Percentiles rank a stretch among this genome's conserved stretches.
Conservation (phyloP, 2,888 invertebrate species). For the Drosophila paranaensis region DNA sequence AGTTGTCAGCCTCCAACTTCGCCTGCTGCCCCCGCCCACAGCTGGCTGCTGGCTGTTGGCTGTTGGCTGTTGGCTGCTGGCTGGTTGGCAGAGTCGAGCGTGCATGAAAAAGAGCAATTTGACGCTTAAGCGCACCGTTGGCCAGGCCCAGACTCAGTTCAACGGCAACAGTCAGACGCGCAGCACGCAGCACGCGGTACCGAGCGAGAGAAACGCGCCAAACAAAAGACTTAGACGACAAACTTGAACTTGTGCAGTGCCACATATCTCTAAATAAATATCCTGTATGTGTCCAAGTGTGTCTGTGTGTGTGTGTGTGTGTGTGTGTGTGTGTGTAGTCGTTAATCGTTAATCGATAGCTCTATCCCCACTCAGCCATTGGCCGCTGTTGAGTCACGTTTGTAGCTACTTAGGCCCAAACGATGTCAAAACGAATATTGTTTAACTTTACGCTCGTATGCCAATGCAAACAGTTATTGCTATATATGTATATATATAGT, state of each 20-base stretch:
- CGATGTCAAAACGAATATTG: slow-evolving; percentile 23
- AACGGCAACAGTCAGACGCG: slow-evolving; percentile 81
- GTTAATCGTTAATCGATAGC: slow-evolving; percentile 4
- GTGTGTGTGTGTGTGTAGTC: background rate
- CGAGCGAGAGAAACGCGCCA: slow-evolving; percentile 24
- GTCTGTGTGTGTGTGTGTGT: background rate
- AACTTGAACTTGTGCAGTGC: slow-evolving; percentile 80
- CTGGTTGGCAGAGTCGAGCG: slow-evolving; percentile 22
- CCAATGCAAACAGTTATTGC: slow-evolving; percentile 23
- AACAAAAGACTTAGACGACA: slow-evolving; percentile 75
- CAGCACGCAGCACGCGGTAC: slow-evolving; percentile 58
- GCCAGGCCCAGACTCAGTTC: slow-evolving; percentile 82
- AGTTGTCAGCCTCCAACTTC: slow-evolving; percentile 14
- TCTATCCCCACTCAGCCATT: background rate
- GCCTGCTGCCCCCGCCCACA: background rate
- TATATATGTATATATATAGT: background rate
- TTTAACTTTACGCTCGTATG: slow-evolving; percentile 1
- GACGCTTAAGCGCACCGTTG: slow-evolving; percentile 76
- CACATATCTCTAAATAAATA: slow-evolving; percentile 6
- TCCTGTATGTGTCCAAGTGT: slow-evolving; percentile 20
- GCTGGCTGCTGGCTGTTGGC: background rate
- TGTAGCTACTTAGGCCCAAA: slow-evolving; percentile 7
- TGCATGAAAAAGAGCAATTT: slow-evolving; percentile 65
- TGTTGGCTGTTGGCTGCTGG: too few species aligned
- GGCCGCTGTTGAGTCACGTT: slow-evolving; percentile 19